These are phyloP conservation scores for Allobates femoralis DNA, from an alignment of 2,797 vertebrate species.

Conservation along the genomic window DNA sequence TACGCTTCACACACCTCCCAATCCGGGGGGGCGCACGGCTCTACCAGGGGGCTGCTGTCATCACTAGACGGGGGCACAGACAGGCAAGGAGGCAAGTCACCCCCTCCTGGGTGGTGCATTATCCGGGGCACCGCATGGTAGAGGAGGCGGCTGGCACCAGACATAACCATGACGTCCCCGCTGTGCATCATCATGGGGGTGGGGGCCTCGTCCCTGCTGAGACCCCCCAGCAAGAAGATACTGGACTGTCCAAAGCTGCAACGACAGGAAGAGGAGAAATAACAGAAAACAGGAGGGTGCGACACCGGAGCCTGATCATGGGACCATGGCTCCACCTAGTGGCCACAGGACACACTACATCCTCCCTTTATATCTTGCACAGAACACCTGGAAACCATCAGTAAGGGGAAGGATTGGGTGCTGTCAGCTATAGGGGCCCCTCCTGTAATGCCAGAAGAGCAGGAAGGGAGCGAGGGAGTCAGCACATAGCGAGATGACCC, in stretches of 20 bases:
- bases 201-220: conserved; percentile 82
- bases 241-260: conserved; percentile 93
- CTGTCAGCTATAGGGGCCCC: too few species aligned
- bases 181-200: conserved; percentile 94
- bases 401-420: too few species aligned
- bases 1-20: conserved; percentile 88
- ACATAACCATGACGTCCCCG: conserved; percentile 97
- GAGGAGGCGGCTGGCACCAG: conserved; percentile 88
- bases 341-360: too few species aligned
- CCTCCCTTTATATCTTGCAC: too few species aligned
- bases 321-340: neutral
- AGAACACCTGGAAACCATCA: too few species aligned
- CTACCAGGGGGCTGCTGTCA: conserved; percentile 64
- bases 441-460: too few species aligned
- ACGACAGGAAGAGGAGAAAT: neutral
- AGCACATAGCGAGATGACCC: too few species aligned
- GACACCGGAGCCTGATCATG: neutral
- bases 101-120: conserved; percentile 74
- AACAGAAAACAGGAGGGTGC: neutral
- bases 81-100: conserved; percentile 70
- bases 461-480: too few species aligned
- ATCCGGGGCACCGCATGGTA: conserved; percentile 94
- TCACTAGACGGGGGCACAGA: conserved; percentile 49
- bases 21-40: conserved; percentile 81
- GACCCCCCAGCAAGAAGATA: conserved; percentile 90